Evolutionary conservation across 2,113 vertebrate species (phyloP), one percentile per base, ranked within the genome.

Genomic region (Pseudolaguvia tuberculata): DNA sequence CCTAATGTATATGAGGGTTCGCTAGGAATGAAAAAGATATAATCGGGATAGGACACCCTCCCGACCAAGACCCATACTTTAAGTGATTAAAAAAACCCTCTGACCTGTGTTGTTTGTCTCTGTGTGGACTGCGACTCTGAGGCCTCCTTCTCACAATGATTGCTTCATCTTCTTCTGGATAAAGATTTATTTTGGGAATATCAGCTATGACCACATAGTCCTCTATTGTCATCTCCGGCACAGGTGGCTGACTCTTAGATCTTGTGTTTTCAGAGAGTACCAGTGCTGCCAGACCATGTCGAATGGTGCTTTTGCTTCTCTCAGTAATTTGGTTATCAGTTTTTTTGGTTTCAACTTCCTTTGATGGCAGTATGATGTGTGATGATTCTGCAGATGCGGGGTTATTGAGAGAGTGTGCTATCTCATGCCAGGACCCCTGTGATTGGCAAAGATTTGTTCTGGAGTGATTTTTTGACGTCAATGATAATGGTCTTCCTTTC

Each of bases 151-250:
- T 86, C 61, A 86, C 48, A 29, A 59, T 17, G 72, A 85, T 62
- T 70, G 81, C 53, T 81, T 87, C 42, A 14, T 93, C 87, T 58
- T 92, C 93, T 48, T 92, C 93, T 15, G 84, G 55, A n/a, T 95
- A 90, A 82, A 93, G 84, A 76, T 89, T 92, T 74, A 93, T 85
- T 29, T 87, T 92, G 56, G 96, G 96, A 83, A 99, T 90, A 76
- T 94, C 89, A 0, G 97, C 97, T 86, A 98, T 85, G 69, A 92
- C 7, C 0, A 93, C 90, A 82, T 98, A 99, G 80, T 97, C 92
- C n/a, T 94, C 92, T 62, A 92, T 89, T 72, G 93, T 93, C 93
- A 96, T 85, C 73, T 84, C 78, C 27, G 83, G 80, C 42, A 83
- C 50, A 47, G 79, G 72, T 5, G 82, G 77, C 59, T 81, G 78